Percentiles rank a stretch among this genome's conserved stretches.
Conservation (phyloP, 2,113 vertebrate species). For the Rousettus leschenaultii region DNA sequence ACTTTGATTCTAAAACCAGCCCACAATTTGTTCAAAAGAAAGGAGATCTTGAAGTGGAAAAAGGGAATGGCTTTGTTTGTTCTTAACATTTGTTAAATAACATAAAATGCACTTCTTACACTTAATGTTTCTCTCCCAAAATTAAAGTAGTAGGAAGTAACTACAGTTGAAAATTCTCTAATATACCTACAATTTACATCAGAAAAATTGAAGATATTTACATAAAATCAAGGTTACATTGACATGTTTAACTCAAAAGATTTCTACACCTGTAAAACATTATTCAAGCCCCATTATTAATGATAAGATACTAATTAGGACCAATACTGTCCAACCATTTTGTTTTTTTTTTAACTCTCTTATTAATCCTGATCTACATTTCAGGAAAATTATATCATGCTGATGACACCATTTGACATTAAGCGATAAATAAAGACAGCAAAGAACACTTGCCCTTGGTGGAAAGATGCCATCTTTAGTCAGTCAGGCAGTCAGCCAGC, state of each 20-base stretch:
- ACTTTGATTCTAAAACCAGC: background rate
- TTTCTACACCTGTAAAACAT: slow-evolving; percentile 34
- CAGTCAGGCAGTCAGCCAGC: slow-evolving; percentile 30
- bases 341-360: slow-evolving; percentile 31
- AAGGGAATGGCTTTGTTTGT: background rate
- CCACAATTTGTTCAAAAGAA: slow-evolving; percentile 9
- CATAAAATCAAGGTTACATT: background rate
- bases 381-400: slow-evolving; percentile 53
- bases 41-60: background rate
- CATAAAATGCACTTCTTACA: background rate
- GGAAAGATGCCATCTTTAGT: slow-evolving; percentile 53
- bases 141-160: background rate
- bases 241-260: background rate
- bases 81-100: background rate
- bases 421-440: slow-evolving; percentile 48
- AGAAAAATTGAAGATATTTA: background rate
- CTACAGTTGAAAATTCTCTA: background rate
- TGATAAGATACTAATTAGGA: background rate
- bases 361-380: slow-evolving; percentile 40
- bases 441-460: slow-evolving; percentile 55
- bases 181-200: background rate
- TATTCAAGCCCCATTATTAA: background rate
- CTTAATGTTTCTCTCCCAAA: background rate
- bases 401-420: slow-evolving; percentile 48
- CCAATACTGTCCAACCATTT: background rate